Evolutionary conservation across 2,888 invertebrate species (phyloP), one percentile per base, ranked within the genome.

Genomic region (Pantelozetes paolii): DNA sequence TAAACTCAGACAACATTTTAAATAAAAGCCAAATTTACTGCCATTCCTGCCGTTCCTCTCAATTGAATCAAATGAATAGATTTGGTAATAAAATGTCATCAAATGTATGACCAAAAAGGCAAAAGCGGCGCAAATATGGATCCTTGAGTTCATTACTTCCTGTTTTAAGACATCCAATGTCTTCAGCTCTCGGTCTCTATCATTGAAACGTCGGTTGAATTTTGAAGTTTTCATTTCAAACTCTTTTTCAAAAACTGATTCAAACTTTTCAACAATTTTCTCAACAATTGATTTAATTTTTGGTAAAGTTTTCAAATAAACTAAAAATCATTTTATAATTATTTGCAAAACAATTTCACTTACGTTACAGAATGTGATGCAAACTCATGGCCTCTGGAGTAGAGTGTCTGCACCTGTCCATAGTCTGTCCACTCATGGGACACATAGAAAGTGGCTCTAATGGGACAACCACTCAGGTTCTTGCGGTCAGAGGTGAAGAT

Each of bases 371-470:
- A 95, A 85, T 98, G 97, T 78, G 95, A 94, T 78, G 95, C 98
- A 84, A 98, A 91, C 86, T 98, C 97, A 83, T 97, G 96, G 81
- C 97, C 97, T 81, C 89, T 88, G 78, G 94, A 87, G 84, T 95
- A 94, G 77, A 98, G 87, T 84, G 94, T 94, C 85, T 96, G 94
- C 76, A 98, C 97, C 86, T 94, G 92, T 84, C 92, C 91, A 86
- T 98, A 98, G 85, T 97, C 95, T 74, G 97, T 98, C 94, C 97
- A 98, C 84, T 97, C 95, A 83, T 98, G 97, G 70, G 95, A 96
- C 76, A 98, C 94, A 85, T 97, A 98, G 87, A 98, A 95, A 50
- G 98, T 97, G 75, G 93, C 94, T 8, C 80, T 77, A 42, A 83
- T 81, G 2, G 83, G 83, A 76, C 85, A 85, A 1, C 84, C 84